phyloP scores from a whole-genome alignment of 2,113 vertebrate genomes.

The Eublepharis macularius region DNA sequence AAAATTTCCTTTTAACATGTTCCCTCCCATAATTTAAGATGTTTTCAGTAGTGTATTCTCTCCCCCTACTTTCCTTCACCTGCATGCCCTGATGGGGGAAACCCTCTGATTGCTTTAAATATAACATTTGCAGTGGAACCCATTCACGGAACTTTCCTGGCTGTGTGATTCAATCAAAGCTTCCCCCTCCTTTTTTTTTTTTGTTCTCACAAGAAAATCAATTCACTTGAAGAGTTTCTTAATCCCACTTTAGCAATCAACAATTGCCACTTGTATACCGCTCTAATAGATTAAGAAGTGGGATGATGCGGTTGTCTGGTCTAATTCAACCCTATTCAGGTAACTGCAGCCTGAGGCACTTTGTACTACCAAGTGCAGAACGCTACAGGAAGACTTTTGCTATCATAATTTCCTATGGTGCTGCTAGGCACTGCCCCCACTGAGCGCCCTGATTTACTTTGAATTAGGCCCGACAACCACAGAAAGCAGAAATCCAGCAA shows the following conservation, averaged over 20 bases:
- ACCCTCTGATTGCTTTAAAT: constrained; percentile 90
- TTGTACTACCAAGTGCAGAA: constrained; percentile 95
- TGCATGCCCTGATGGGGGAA: constrained; percentile 62
- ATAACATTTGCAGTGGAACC: constrained; percentile 88
- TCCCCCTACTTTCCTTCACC: constrained; percentile 61
- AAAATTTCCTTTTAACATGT: constrained; percentile 25
- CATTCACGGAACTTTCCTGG: constrained; percentile 91
- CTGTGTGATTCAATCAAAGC: constrained; percentile 91
- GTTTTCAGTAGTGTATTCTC: constrained; percentile 69
- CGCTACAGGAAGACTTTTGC: constrained; percentile 98
- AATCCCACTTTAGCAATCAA: constrained; percentile 99
- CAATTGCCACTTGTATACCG: constrained; percentile 98
- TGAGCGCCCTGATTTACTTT: constrained; percentile 91
- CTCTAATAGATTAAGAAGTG: constrained; percentile 95
- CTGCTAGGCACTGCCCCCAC: constrained; percentile 87
- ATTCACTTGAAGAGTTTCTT: constrained; percentile 99
- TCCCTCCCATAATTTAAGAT: constrained; percentile 54
- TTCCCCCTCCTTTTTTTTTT: constrained; percentile 73
- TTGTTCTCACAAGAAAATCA: constrained; percentile 99
- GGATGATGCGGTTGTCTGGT: constrained; percentile 99
- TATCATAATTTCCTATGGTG: constrained; percentile 99
- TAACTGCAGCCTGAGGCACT: constrained; percentile 88
- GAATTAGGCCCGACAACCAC: constrained; percentile 98
- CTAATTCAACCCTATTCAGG: constrained; percentile 98
- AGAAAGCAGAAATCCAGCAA: constrained; percentile 94